Evolutionary conservation across 2,113 vertebrate species (phyloP), one percentile per base, ranked within the genome.

Genomic region (Junco hyemalis): DNA sequence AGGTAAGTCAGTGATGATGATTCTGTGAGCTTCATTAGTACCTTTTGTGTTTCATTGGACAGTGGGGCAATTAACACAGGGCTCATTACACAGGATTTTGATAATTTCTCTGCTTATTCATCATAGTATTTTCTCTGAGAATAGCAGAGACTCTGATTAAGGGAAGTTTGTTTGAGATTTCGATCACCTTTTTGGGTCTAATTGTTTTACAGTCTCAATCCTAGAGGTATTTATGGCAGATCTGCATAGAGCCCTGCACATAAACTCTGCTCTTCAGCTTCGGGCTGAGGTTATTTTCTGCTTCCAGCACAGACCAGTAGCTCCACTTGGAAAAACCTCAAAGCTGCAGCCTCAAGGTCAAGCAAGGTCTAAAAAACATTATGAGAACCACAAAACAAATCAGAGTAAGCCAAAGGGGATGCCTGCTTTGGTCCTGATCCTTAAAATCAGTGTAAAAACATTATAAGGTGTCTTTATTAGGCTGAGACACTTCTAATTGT

Each of bases 51-150:
- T 96, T 88, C 80, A 86, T 18, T 81, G 94, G 88, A 35, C 92
- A 94, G 47, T 33, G 66, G 79, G 88, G 51, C 90, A 94, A 93
- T 96, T 97, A 96, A 81, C 88, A 78, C 76, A 96, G 88, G 95
- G 93, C 88, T 97, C 95, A 96, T 96, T 97, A 96, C 92, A 88
- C 94, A 90, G 80, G 89, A 94, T 92, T 96, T 90, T 92, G 56
- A 71, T 92, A 10, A 78, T 92, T 96, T 42, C 82, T 92, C 92
- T 81, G 38, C 68, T 86, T 96, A 93, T 96, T 96, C 93, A 92
- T 93, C 76, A 81, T 5, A 51, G 74, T 56, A 14, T 86, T 88
- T 94, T 93, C 85, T 90, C 61, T 74, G 94, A 92, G 95, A 84
- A 78, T 68, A 92, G 15, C 60, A 78, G 76, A 51, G 60, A 56